Evolutionary conservation across 2,113 vertebrate species (phyloP).

Genomic region (Eublepharis macularius): DNA sequence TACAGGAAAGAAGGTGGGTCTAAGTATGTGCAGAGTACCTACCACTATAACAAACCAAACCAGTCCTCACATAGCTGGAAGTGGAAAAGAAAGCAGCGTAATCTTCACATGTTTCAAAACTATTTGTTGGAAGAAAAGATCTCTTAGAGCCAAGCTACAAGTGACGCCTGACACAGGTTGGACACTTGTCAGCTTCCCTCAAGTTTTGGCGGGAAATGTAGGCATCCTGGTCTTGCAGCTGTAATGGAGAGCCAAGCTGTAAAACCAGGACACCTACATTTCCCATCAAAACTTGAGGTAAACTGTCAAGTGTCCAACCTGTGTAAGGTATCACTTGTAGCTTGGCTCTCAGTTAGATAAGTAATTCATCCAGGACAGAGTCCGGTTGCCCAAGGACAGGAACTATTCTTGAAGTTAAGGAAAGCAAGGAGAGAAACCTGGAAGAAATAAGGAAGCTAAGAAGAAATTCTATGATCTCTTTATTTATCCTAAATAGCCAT

Average conservation of each 20-base stretch:
- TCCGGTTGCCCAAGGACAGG: not conserved
- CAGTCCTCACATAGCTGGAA: not conserved
- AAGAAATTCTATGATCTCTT: conserved; percentile 79
- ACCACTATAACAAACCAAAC: not conserved
- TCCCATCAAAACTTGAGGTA: too few relatives aligned
- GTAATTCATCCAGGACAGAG: not conserved
- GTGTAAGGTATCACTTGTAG: too few relatives aligned
- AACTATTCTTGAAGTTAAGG: not conserved
- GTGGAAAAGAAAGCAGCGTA: not conserved
- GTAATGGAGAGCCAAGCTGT: too few relatives aligned
- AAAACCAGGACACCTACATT: too few relatives aligned
- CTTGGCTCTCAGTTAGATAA: too few relatives aligned
- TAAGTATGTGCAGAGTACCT: not conserved
- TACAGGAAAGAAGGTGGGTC: not conserved
- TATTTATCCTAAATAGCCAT: conserved; percentile 87
- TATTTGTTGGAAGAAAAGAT: not conserved
- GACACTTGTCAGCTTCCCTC: too few relatives aligned
- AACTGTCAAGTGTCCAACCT: too few relatives aligned
- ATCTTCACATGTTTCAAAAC: not conserved
- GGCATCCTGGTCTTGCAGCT: too few relatives aligned
- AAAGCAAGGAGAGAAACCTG: not conserved
- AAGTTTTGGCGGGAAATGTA: too few relatives aligned
- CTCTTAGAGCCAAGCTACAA: too few relatives aligned
- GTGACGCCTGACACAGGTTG: too few relatives aligned
- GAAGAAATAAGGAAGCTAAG: conserved; percentile 46